A percentile compares a stretch with the other conserved stretches of the same genome.
phyloP scores from a whole-genome alignment of 2,113 vertebrate species.

The Microcebus ravelobensis region DNA sequence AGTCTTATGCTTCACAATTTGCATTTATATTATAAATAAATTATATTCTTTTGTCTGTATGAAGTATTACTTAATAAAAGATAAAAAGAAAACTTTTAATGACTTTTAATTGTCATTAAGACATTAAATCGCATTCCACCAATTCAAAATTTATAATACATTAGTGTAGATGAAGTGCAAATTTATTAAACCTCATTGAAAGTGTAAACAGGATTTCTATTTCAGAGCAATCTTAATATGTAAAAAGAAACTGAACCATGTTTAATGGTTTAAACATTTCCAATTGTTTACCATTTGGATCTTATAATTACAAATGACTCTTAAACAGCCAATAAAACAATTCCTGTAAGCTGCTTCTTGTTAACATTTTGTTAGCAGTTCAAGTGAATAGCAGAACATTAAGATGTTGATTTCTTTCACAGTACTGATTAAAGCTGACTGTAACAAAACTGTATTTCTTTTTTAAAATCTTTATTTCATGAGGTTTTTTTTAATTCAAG shows the following conservation, averaged over 20 bases:
- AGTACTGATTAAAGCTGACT: not conserved
- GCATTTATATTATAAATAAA: not conserved
- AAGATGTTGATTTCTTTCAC: not conserved
- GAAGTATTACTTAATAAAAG: not conserved
- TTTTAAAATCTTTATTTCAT: not conserved
- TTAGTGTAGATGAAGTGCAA: not conserved
- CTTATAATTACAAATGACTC: not conserved
- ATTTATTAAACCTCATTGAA: not conserved
- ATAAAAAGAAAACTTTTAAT: not conserved
- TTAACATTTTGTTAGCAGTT: not conserved
- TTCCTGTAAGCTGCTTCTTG: not conserved
- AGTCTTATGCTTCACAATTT: not conserved
- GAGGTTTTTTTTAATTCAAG: not conserved
- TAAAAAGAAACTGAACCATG: slow-evolving; percentile 15
- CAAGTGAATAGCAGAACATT: not conserved
- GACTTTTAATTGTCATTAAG: not conserved
- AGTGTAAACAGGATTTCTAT: not conserved
- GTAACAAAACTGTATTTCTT: not conserved
- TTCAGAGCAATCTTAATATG: not conserved
- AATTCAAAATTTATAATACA: slow-evolving; percentile 20
- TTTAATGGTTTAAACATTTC: slow-evolving; percentile 26
- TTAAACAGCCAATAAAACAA: not conserved
- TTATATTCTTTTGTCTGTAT: not conserved
- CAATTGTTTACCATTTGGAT: not conserved
- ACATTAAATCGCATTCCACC: not conserved